Conservation (phyloP, 2,113 vertebrate genomes). For the Xiphorhynchus elegans region DNA sequence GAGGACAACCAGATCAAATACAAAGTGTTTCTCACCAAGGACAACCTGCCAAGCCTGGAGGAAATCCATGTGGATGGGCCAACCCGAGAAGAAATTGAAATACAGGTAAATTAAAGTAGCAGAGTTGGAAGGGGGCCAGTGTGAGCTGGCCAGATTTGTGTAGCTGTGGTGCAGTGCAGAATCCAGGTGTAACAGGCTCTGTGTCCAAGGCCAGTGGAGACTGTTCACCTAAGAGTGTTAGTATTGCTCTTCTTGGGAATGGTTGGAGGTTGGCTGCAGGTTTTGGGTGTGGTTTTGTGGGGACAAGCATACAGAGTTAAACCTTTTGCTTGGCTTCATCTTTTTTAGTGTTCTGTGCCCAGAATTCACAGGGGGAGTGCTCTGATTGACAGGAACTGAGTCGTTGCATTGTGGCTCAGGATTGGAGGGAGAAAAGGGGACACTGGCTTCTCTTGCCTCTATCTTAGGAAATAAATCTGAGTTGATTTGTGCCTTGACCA, state of each 20-base stretch:
- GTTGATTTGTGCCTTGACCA: neutral
- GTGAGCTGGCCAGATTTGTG: neutral
- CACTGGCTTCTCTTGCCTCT: neutral
- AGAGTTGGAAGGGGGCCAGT: neutral
- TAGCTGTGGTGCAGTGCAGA: neutral
- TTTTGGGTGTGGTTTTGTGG: neutral
- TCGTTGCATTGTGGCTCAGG: neutral
- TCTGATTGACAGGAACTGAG: neutral
- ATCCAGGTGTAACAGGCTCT: neutral
- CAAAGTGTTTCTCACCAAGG: conserved; percentile 80
- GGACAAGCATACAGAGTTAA: neutral
- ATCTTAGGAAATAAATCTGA: neutral
- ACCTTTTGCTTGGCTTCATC: neutral
- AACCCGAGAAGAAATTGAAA: conserved; percentile 74
- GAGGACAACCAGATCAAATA: conserved; percentile 85
- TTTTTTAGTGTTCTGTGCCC: neutral
- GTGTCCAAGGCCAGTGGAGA: neutral
- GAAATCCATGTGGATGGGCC: conserved; percentile 84
- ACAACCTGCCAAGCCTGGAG: conserved; percentile 85
- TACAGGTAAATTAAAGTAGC: conserved; percentile 80
- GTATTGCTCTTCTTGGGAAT: neutral
- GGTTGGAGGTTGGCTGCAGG: neutral
- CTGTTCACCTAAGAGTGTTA: neutral
- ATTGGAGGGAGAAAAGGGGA: neutral
- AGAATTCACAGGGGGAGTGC: neutral